phyloP scores from a whole-genome alignment of 2,888 invertebrate species.

The Camponotus fellah region DNA sequence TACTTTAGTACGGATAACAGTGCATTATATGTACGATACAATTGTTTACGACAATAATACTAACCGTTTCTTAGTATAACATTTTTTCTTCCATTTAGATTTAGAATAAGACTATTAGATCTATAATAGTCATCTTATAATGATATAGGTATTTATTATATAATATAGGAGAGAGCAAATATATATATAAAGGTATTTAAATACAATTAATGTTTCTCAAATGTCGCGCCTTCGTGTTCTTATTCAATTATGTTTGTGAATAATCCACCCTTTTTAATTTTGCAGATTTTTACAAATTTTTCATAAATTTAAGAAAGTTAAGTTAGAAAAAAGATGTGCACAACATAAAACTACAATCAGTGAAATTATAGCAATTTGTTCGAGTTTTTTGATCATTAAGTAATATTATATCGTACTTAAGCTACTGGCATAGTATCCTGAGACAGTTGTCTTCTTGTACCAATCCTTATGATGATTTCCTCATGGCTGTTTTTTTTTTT shows the following conservation, averaged over 20 bases:
- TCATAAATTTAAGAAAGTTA: neutral
- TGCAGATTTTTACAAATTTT: neutral
- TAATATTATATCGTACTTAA: constrained; percentile 59
- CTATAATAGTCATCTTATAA: constrained; percentile 68
- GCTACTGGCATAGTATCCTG: constrained; percentile 70
- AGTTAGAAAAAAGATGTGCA: neutral
- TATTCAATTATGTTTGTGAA: neutral
- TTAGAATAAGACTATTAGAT: constrained; percentile 75
- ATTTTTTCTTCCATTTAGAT: constrained; percentile 68
- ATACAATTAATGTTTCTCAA: constrained; percentile 16
- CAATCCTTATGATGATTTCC: constrained; percentile 54
- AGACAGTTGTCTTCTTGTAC: constrained; percentile 65
- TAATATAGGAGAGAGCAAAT: constrained; percentile 47
- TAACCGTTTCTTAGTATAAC: constrained; percentile 77
- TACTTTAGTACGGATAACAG: constrained; percentile 71
- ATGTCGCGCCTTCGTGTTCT: neutral
- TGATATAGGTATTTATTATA: constrained; percentile 72
- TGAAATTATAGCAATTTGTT: constrained; percentile 36
- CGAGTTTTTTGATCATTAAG: constrained; percentile 61
- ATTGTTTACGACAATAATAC: constrained; percentile 76
- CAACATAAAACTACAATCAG: constrained; percentile 22
- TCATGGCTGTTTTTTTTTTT: constrained; percentile 58
- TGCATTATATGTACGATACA: constrained; percentile 74
- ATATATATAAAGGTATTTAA: neutral
- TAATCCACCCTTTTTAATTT: neutral